phyloP scores from a whole-genome alignment of 2,113 vertebrate genomes.

The Pardalotus punctatus region DNA sequence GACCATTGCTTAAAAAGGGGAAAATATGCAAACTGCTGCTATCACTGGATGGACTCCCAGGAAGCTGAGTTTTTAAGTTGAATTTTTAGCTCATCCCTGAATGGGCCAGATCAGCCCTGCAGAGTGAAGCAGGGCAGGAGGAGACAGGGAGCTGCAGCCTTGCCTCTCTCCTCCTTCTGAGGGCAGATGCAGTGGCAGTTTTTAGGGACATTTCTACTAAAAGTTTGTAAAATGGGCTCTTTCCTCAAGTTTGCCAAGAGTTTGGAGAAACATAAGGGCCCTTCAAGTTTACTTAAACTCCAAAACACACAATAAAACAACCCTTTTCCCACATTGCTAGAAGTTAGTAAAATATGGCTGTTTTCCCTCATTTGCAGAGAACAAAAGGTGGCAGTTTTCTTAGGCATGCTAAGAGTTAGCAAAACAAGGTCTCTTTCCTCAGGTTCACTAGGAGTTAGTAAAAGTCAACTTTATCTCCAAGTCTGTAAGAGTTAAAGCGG shows the following conservation, averaged over 20 bases:
- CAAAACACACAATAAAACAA: not conserved
- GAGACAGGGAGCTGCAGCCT: not conserved
- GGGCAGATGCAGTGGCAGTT: not conserved
- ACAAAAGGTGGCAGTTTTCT: not conserved
- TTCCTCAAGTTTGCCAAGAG: not conserved
- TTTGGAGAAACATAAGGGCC: not conserved
- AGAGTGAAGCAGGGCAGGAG: fast-evolving
- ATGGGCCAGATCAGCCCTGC: not conserved
- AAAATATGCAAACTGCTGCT: constrained; percentile 60
- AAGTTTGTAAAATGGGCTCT: not conserved
- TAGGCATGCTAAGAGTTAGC: fast-evolving
- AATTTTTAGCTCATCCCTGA: not conserved
- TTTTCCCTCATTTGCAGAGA: not conserved
- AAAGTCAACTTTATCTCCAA: not conserved
- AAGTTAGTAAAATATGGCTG: not conserved
- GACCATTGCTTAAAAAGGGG: constrained; percentile 65
- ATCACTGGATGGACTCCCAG: constrained; percentile 1
- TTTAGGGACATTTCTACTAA: not conserved
- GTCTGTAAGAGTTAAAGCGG: not conserved
- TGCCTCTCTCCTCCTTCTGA: not conserved
- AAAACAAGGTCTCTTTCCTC: not conserved
- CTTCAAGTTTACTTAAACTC: not conserved
- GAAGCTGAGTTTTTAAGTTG: not conserved
- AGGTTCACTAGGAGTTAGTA: not conserved
- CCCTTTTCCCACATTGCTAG: fast-evolving